phyloP scores from a whole-genome alignment of 2,113 vertebrate genomes.

The Chitala chitala region DNA sequence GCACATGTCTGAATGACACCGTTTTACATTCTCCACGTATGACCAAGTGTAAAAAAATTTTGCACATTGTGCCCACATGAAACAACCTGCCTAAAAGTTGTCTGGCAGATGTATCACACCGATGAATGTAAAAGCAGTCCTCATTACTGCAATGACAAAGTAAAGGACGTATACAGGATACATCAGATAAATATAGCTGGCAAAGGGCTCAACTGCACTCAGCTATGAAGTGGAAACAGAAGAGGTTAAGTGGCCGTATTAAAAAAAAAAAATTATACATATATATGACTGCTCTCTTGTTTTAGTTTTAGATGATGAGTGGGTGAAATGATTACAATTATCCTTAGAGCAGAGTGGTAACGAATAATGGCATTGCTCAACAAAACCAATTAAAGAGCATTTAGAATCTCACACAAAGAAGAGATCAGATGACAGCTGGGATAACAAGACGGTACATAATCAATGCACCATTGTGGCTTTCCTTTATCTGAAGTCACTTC shows the following conservation, averaged over 20 bases:
- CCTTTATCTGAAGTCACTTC: constrained; percentile 38
- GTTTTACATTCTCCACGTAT: not conserved
- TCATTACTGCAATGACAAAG: not conserved
- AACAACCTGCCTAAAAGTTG: not conserved
- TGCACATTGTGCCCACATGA: not conserved
- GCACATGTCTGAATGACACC: too few relatives aligned
- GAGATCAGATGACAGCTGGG: constrained; percentile 44
- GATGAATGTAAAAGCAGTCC: not conserved
- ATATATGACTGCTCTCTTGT: constrained; percentile 35
- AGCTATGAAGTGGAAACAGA: constrained; percentile 29
- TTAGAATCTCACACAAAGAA: constrained; percentile 43
- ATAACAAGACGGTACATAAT: constrained; percentile 59
- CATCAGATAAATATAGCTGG: not conserved
- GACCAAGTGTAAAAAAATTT: not conserved
- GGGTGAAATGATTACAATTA: constrained; percentile 48
- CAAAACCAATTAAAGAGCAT: constrained; percentile 49
- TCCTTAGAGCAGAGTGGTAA: constrained; percentile 33
- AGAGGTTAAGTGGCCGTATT: constrained; percentile 20
- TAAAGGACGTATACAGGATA: not conserved
- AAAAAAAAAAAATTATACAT: too few relatives aligned
- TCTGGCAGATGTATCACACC: not conserved
- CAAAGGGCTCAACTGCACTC: not conserved
- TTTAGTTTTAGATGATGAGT: constrained; percentile 40
- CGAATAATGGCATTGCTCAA: constrained; percentile 41
- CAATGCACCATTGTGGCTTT: constrained; percentile 69